phyloP scores from a whole-genome alignment of 2,888 invertebrate genomes.

The Macrophya annulata region DNA sequence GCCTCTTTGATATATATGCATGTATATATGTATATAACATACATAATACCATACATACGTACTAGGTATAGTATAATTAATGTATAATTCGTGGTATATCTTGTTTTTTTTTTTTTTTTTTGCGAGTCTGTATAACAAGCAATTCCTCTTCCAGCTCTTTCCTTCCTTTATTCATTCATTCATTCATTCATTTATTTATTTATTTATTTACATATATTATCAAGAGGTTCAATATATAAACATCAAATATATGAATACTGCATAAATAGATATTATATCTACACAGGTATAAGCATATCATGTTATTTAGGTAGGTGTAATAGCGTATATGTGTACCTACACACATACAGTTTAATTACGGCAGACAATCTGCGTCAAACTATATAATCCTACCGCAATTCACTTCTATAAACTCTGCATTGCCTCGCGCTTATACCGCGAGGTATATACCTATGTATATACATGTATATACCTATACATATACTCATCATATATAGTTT shows the following conservation, averaged over 20 bases:
- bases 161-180: too few species aligned
- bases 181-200: not conserved
- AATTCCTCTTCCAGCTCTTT: not conserved
- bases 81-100: too few species aligned
- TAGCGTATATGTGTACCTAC: too few species aligned
- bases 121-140: not conserved
- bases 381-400: constrained; percentile 15
- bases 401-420: not conserved
- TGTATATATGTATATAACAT: too few species aligned
- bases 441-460: too few species aligned
- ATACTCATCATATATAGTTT: not conserved
- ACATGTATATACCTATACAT: too few species aligned
- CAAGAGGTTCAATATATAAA: too few species aligned
- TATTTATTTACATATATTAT: too few species aligned
- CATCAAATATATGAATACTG: not conserved
- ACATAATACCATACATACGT: too few species aligned
- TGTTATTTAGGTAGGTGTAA: too few species aligned
- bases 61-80: too few species aligned
- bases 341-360: not conserved
- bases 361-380: not conserved
- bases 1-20: too few species aligned
- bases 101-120: not conserved
- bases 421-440: not conserved
- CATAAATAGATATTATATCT: not conserved
- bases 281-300: not conserved